Evolutionary conservation across 2,888 invertebrate species (phyloP), one percentile per base, ranked within the genome.

Genomic region (Selenia dentaria): DNA sequence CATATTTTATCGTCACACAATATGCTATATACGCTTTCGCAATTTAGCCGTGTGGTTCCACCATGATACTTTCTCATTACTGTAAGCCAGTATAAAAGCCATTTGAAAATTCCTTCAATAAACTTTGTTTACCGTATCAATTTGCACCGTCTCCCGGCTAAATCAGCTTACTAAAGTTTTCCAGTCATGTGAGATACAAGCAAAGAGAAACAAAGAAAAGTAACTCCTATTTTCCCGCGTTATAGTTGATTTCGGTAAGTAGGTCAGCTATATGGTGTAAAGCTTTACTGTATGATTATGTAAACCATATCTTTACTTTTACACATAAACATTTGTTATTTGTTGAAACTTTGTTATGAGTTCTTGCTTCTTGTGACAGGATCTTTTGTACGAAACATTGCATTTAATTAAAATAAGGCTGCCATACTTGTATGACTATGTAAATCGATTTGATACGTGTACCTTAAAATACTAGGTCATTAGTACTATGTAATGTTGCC

Each of bases 41-140:
- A n/a, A n/a, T n/a, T n/a, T n/a, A n/a, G n/a, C n/a, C n/a, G n/a
- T n/a, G n/a, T n/a, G n/a, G n/a, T n/a, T n/a, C n/a, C n/a, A n/a
- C n/a, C n/a, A n/a, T n/a, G n/a, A 18, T n/a, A n/a, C 18, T 20
- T 10, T 33, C n/a, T 24, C 10, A 11, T 27, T 24, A 27, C 14
- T n/a, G 13, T 13, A 16, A 24, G 16, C 29, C 32, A 6, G 9
- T 29, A 12, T 12, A 33, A 46, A 42, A 18, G 28, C 25, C 37
- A 35, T 46, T 42, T 20, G 33, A 37, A 34, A 35, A 35, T 48
- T 13, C 22, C 29, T 33, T 25, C 13, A n/a, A 20, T 13, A 32
- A 49, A 55, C 39, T 52, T 51, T 46, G 44, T 55, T 48, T 49
- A 12, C 34, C 26, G 42, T 47, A 55, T 50, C 55, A 52, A 50